Conservation (phyloP, 2,113 vertebrate species). For the Engystomops pustulosus region DNA sequence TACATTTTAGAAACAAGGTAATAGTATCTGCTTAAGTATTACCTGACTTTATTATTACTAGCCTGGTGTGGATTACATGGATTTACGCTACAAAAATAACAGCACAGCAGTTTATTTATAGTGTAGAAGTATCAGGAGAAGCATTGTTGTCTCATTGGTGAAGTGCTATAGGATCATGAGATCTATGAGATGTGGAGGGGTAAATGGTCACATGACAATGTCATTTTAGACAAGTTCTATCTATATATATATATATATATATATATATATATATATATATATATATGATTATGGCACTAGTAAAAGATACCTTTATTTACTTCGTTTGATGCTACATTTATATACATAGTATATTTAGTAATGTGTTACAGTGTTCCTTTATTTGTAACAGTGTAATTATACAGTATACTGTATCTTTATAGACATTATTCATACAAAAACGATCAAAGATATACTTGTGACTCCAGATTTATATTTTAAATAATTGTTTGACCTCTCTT, state of each 20-base stretch:
- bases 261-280: background rate
- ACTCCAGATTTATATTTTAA: no score
- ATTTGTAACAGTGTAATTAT: no score
- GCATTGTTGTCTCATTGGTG: background rate
- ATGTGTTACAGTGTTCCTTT: background rate
- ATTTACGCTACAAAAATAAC: constrained; percentile 33
- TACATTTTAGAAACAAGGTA: constrained; percentile 13
- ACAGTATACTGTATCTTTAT: no score
- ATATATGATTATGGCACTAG: background rate
- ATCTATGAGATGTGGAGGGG: background rate
- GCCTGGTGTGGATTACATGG: constrained; percentile 40
- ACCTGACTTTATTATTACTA: constrained; percentile 39
- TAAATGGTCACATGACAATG: background rate
- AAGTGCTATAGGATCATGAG: background rate
- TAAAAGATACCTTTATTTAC: background rate
- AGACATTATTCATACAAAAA: no score
- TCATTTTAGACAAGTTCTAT: background rate
- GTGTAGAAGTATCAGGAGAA: background rate
- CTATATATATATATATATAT: background rate
- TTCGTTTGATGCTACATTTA: background rate
- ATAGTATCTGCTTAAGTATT: constrained; percentile 26
- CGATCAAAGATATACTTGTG: no score
- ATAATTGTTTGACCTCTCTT: no score
- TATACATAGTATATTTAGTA: no score
- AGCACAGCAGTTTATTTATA: constrained; percentile 40